These are phyloP conservation scores for Brachyptera risi DNA, from an alignment of 2,888 invertebrate genomes.

Conservation along the genomic window DNA sequence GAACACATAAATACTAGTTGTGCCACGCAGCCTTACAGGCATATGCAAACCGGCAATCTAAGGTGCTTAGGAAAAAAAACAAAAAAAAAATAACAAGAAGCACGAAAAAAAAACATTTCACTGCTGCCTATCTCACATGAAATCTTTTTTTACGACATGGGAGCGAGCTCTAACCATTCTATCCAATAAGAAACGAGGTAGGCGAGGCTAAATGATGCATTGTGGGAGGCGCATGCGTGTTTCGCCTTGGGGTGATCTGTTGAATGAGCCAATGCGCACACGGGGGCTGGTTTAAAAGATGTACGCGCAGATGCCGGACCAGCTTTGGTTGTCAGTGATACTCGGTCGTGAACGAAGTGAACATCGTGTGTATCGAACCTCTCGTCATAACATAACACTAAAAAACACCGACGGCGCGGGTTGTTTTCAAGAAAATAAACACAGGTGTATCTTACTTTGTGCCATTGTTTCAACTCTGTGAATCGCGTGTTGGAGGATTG, in stretches of 20 bases:
- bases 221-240: neutral
- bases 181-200: neutral
- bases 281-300: neutral
- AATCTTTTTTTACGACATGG: neutral
- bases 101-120: neutral
- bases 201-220: neutral
- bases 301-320: neutral
- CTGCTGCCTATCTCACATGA: neutral
- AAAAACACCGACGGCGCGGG: too few relatives aligned
- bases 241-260: neutral
- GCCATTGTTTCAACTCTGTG: too few relatives aligned
- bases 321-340: neutral
- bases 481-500: too few relatives aligned
- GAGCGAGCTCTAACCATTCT: neutral
- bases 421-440: too few relatives aligned
- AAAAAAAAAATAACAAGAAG: conserved; percentile 2
- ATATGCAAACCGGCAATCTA: neutral
- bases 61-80: neutral
- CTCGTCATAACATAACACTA: too few relatives aligned
- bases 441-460: too few relatives aligned
- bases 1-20: neutral
- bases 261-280: neutral
- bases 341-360: neutral
- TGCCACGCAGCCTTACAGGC: neutral
- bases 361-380: too few relatives aligned